Percentiles rank a stretch among this genome's conserved stretches.
These are phyloP conservation scores for Megamerina dolium DNA, from an alignment of 2,888 invertebrate genomes.

Conservation along the genomic window DNA sequence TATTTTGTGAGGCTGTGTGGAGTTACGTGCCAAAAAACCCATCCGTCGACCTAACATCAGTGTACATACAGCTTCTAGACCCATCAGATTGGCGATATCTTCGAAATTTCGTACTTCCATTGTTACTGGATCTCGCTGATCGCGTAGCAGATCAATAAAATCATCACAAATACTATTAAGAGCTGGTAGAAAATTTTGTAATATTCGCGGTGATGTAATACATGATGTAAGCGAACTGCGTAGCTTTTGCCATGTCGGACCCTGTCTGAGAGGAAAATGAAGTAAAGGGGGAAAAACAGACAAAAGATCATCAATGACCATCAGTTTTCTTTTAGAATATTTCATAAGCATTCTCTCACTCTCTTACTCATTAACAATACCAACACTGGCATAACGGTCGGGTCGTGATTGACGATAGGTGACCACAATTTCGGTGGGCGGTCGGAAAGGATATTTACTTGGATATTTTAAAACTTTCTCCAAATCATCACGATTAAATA, in stretches of 20 bases:
- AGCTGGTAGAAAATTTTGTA: conserved; percentile 68
- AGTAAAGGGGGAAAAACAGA: too few species aligned
- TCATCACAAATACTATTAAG: conserved; percentile 71
- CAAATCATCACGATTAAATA: conserved; percentile 65
- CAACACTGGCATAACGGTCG: conserved; percentile 74
- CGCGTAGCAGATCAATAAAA: conserved; percentile 62
- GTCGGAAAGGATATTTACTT: conserved; percentile 71
- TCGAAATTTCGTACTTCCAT: conserved; percentile 61
- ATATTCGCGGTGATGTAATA: conserved; percentile 68
- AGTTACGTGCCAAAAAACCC: conserved; percentile 59
- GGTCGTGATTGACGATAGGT: conserved; percentile 67
- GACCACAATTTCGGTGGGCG: conserved; percentile 75
- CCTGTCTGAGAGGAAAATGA: conserved; percentile 55
- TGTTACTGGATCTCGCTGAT: conserved; percentile 52
- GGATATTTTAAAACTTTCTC: conserved; percentile 69
- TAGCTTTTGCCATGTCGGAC: conserved; percentile 70
- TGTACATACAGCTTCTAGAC: conserved; percentile 75
- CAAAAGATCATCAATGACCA: too few species aligned
- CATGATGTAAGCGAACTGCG: conserved; percentile 67
- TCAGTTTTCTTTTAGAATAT: too few species aligned
- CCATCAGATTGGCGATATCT: conserved; percentile 69
- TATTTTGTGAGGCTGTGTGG: conserved; percentile 55
- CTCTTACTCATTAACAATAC: conserved; percentile 76
- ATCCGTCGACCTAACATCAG: conserved; percentile 72
- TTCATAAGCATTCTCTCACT: neutral